Evolutionary conservation across 2,113 vertebrate species (phyloP).

Genomic region (Coryphaenoides rupestris): DNA sequence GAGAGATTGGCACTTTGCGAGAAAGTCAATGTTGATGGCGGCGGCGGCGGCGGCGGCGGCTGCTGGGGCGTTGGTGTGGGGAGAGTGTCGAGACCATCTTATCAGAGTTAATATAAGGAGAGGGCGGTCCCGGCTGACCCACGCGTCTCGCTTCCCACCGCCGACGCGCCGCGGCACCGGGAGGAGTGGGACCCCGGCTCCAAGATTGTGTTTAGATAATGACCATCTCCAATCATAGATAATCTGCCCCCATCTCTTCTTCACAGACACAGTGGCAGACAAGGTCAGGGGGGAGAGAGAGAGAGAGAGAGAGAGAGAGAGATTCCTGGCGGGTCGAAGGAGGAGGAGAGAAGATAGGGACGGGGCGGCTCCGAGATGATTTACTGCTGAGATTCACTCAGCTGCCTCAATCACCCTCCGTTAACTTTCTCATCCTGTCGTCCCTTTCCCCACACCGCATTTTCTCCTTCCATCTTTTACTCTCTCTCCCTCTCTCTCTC

Average conservation of each 20-base stretch:
- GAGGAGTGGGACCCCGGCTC: conserved; percentile 63
- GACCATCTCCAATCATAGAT: conserved; percentile 78
- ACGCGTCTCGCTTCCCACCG: conserved; percentile 61
- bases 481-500: too few relatives aligned
- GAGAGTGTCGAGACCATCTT: conserved; percentile 59
- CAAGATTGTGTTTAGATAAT: conserved; percentile 81
- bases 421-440: conserved; percentile 70
- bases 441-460: conserved; percentile 50
- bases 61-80: conserved; percentile 38
- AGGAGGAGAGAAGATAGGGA: conserved; percentile 59
- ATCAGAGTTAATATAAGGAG: conserved; percentile 70
- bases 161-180: conserved; percentile 55
- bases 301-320: too few relatives aligned
- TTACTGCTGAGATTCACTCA: conserved; percentile 73
- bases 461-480: conserved; percentile 47
- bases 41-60: too few relatives aligned
- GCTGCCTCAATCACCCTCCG: conserved; percentile 72
- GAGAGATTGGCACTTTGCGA: conserved; percentile 44
- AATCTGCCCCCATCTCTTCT: conserved; percentile 77
- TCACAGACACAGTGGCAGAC: conserved; percentile 70
- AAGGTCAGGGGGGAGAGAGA: conserved; percentile 76
- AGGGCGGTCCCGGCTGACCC: conserved; percentile 60
- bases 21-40: conserved; percentile 56
- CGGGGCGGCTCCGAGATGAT: conserved; percentile 63
- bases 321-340: conserved; percentile 56